Conservation (phyloP, 2,113 vertebrate species). For the Gallinago media region DNA sequence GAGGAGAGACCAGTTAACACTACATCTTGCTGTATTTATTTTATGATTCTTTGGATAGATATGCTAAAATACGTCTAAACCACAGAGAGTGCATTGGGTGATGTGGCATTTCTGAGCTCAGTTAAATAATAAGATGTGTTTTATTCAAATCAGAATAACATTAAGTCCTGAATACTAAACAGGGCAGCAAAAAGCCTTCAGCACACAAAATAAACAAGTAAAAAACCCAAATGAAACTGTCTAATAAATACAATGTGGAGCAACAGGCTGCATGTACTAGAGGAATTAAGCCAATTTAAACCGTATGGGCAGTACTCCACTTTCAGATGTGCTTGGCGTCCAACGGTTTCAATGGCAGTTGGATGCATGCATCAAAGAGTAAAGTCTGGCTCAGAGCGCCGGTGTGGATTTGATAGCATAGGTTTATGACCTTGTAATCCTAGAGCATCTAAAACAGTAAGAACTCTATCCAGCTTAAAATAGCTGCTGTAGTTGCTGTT, state of each 20-base stretch:
- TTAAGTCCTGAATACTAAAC: slow-evolving; percentile 42
- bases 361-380: slow-evolving; percentile 3
- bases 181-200: slow-evolving; percentile 59
- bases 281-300: slow-evolving; percentile 68
- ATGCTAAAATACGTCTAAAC: slow-evolving; percentile 3
- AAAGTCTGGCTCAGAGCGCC: slow-evolving; percentile 6
- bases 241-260: slow-evolving; percentile 61
- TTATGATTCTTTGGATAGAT: background rate
- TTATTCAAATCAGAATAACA: slow-evolving; percentile 47
- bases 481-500: slow-evolving; percentile 26
- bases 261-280: slow-evolving; percentile 52
- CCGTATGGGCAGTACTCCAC: slow-evolving; percentile 22
- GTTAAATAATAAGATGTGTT: slow-evolving; percentile 43
- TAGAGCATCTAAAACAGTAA: slow-evolving; percentile 6
- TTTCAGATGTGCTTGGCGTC: slow-evolving; percentile 12
- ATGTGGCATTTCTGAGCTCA: slow-evolving; percentile 45
- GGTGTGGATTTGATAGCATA: slow-evolving; percentile 1
- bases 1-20: background rate
- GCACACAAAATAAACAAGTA: slow-evolving; percentile 45
- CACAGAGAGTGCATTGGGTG: background rate
- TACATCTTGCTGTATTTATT: slow-evolving; percentile 9
- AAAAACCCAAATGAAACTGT: slow-evolving; percentile 54
- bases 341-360: background rate
- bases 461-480: slow-evolving; percentile 37
- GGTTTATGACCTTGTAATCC: slow-evolving; percentile 57